Conservation (phyloP, 2,888 invertebrate genomes). For the Nysson spinosus region DNA sequence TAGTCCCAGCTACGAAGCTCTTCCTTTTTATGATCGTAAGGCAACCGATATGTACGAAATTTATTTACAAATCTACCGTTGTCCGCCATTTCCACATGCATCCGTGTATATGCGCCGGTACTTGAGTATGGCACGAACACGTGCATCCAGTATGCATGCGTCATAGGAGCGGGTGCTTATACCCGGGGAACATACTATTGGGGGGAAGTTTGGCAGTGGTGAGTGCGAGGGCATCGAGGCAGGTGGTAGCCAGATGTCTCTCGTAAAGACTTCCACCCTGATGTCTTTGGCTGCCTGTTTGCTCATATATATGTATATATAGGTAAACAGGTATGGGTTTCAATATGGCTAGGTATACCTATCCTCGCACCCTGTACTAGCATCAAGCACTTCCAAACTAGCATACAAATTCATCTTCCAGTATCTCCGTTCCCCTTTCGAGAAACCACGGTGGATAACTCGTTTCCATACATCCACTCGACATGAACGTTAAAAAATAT, state of each 20-base stretch:
- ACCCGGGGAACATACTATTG: conserved; percentile 56
- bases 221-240: conserved; percentile 72
- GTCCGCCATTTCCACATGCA: neutral
- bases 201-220: conserved; percentile 61
- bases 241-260: conserved; percentile 77
- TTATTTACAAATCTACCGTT: no score
- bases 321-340: neutral
- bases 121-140: conserved; percentile 10
- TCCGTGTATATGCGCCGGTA: neutral
- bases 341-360: conserved; percentile 14
- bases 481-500: neutral
- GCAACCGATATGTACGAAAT: no score
- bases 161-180: conserved; percentile 57
- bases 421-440: conserved; percentile 19
- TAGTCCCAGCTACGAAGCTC: no score
- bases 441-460: neutral
- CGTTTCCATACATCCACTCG: conserved; percentile 3
- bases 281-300: conserved; percentile 56
- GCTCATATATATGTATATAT: conserved; percentile 26
- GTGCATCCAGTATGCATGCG: conserved; percentile 47
- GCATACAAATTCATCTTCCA: conserved; percentile 34
- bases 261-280: conserved; percentile 71
- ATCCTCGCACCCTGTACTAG: conserved; percentile 28
- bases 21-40: no score
- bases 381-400: conserved; percentile 22